Conservation (phyloP, 2,797 vertebrate species). For the Toxotes lorentzi region DNA sequence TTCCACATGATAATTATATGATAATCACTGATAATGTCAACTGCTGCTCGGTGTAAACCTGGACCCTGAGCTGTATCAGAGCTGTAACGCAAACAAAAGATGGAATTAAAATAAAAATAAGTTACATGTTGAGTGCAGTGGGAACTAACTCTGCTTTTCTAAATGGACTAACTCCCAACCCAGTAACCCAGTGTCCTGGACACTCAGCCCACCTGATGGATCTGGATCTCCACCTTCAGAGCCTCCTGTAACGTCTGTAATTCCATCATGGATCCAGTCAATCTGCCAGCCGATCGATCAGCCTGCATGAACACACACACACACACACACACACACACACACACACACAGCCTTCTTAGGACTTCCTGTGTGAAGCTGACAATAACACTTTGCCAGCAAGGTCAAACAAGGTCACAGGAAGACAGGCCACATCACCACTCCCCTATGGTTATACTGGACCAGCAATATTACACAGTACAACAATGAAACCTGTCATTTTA, state of each 20-base stretch:
- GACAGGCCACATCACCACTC: no score
- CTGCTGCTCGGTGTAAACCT: no score
- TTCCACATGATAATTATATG: no score
- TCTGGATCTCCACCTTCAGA: constrained; percentile 99
- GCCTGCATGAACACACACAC: constrained; percentile 71
- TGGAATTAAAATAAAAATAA: no score
- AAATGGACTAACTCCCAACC: no score
- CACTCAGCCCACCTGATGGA: constrained; percentile 94
- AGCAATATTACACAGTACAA: neutral
- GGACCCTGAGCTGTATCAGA: no score
- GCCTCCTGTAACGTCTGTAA: constrained; percentile 99
- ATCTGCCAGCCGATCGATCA: constrained; percentile 91
- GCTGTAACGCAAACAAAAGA: no score
- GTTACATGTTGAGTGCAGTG: no score
- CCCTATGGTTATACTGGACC: neutral
- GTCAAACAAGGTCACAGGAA: constrained; percentile 53
- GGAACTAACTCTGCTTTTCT: no score
- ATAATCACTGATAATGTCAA: no score
- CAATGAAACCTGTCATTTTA: no score
- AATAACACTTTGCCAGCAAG: constrained; percentile 6
- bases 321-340: constrained; percentile 3
- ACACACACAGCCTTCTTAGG: constrained; percentile 2
- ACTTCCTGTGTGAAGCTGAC: constrained; percentile 24
- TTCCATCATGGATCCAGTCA: constrained; percentile 96
- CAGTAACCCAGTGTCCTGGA: neutral